Evolutionary conservation across 2,888 invertebrate genomes (phyloP).

Genomic region (Yponomeuta sedellus): DNA sequence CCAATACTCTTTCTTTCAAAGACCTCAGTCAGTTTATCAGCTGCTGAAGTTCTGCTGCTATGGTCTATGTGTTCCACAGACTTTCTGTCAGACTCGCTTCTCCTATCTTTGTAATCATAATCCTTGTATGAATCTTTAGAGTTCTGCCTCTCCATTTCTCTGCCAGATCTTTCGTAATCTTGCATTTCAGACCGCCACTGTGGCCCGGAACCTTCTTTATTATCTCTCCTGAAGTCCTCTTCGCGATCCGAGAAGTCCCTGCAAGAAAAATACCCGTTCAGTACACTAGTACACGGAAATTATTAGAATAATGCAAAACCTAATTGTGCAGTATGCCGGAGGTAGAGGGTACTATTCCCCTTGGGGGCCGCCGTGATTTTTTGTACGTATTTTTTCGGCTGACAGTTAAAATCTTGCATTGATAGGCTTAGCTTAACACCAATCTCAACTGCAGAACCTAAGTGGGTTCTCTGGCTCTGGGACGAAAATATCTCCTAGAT

Average conservation of each 20-base stretch:
- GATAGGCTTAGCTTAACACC: too few species aligned
- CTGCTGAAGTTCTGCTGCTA: constrained; percentile 56
- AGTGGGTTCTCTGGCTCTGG: too few species aligned
- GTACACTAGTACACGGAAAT: background rate
- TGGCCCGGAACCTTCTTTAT: constrained; percentile 61
- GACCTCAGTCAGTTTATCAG: constrained; percentile 67
- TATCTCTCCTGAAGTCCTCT: constrained; percentile 65
- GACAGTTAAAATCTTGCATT: too few species aligned
- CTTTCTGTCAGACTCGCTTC: constrained; percentile 69
- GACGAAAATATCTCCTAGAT: too few species aligned
- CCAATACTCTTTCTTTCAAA: constrained; percentile 70
- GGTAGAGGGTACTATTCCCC: too few species aligned
- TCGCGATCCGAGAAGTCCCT: constrained; percentile 70
- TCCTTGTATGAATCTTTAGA: constrained; percentile 74
- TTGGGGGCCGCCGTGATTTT: too few species aligned
- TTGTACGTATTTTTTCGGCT: too few species aligned
- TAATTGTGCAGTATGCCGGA: too few species aligned
- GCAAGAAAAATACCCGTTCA: constrained; percentile 28
- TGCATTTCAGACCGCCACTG: constrained; percentile 73
- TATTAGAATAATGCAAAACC: too few species aligned
- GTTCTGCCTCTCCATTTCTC: constrained; percentile 65
- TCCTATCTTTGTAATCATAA: constrained; percentile 65
- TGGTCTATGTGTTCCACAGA: constrained; percentile 52
- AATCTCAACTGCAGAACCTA: too few species aligned
- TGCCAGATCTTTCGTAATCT: constrained; percentile 61